These are phyloP conservation scores for Teleogryllus occipitalis DNA, from an alignment of 1,140 invertebrate species.

Conservation along the genomic window DNA sequence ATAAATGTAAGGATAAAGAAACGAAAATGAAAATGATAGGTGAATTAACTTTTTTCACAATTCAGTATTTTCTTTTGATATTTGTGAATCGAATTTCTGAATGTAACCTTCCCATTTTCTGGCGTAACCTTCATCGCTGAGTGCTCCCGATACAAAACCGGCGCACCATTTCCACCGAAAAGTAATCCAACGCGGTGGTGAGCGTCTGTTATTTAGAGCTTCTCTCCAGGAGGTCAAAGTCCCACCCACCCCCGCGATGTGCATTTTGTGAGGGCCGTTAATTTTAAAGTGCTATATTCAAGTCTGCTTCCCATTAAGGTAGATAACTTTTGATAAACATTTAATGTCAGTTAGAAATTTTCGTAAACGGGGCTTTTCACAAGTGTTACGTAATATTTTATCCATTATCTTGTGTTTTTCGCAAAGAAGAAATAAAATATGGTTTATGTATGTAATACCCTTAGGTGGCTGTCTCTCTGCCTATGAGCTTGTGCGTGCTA, in stretches of 20 bases:
- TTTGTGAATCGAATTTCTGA: too few relatives aligned
- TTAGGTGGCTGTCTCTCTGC: neutral
- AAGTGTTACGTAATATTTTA: neutral
- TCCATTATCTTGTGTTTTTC: constrained; percentile 5
- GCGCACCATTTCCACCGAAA: too few relatives aligned
- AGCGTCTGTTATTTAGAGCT: too few relatives aligned
- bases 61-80: too few relatives aligned
- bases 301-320: neutral
- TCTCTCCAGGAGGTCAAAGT: neutral
- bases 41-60: too few relatives aligned
- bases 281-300: neutral
- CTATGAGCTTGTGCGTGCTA: neutral
- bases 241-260: neutral
- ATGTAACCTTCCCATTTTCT: too few relatives aligned
- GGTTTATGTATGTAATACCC: neutral
- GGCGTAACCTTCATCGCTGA: too few relatives aligned
- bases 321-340: constrained; percentile 6
- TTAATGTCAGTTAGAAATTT: constrained; percentile 6
- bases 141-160: too few relatives aligned
- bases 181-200: too few relatives aligned
- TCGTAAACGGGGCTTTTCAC: neutral
- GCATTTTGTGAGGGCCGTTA: neutral
- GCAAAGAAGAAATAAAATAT: neutral
- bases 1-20: too few relatives aligned
- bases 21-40: too few relatives aligned